Base-by-base conservation (phyloP, 2,888 invertebrate species). In the Augochlorella aurata region DNA sequence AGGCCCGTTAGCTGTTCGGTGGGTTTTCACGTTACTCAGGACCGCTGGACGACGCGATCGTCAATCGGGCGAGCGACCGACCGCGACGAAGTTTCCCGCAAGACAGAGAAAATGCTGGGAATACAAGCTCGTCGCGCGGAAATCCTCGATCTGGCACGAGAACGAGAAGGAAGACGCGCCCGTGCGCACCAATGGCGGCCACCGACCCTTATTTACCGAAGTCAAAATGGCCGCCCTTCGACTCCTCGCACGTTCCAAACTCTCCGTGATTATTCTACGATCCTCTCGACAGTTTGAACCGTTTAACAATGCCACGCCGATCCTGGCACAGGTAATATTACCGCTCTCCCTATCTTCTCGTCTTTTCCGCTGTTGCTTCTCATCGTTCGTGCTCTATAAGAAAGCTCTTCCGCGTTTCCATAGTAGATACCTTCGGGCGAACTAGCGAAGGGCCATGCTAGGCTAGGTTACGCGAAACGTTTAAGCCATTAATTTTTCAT, bases 211-310 rank as follows among this genome's bases (percentile, higher is more conserved):
- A 91, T 91, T 92, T 91, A 92, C 88, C 87, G 80, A 88, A 90
- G 79, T 90, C 92, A 92, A 92, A 91, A 92, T 92, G 92, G 92
- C 92, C 81, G 90, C 92, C 92, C 92, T 92, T 89, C 88, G 92
- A 79, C 83, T 90, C 88, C 86, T 91, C 89, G 87, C 91, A 88
- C 90, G 91, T 75, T 83, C 84, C 66, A 82, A 78, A 76, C 82
- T 90, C 81, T 81, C 82, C 38, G 74, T 77, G 70, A 71, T 88
- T 61, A 63, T 81, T 78, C 74, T 83, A 21, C 72, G 72, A 45
- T 70, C 84, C 61, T 65, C 75, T 54, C 18, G 63, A 5, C 49
- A 49, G 12, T 1, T 45, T 29, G 14, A 58, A 58, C 63, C 63
- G 38, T 44, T 68, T 52, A 84, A 82, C 70, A 72, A 66, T 38